phyloP scores from a whole-genome alignment of 2,888 invertebrate species.

The Pelosia muscerda region DNA sequence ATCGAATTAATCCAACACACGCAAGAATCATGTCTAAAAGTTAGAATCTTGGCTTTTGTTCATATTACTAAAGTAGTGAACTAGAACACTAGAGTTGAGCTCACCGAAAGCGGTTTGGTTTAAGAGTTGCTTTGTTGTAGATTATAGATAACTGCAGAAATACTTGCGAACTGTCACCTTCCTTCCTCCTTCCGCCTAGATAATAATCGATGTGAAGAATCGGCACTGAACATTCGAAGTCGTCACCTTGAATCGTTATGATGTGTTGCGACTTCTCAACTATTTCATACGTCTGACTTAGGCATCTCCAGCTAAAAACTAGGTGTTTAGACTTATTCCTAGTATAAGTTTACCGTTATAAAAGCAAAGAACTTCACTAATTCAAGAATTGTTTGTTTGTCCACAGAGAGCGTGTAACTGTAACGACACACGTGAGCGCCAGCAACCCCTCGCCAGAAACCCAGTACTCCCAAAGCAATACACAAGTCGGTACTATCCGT shows the following conservation, averaged over 20 bases:
- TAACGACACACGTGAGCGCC: conserved; percentile 70
- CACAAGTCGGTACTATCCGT: conserved; percentile 75
- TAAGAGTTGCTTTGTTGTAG: background rate
- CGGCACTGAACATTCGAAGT: background rate
- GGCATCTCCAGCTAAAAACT: too few species aligned
- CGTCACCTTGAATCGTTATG: background rate
- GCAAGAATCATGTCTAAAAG: background rate
- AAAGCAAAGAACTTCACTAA: background rate
- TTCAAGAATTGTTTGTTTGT: conserved; percentile 28
- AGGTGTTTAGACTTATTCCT: background rate
- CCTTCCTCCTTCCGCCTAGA: background rate
- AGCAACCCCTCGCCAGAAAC: conserved; percentile 54
- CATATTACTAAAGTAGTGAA: background rate
- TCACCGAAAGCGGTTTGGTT: background rate
- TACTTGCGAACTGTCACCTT: background rate
- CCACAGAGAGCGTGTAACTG: conserved; percentile 80
- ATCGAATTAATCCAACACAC: background rate
- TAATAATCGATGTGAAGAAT: background rate
- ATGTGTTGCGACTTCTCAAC: background rate
- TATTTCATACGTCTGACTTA: background rate
- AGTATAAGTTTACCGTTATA: background rate
- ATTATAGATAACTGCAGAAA: background rate
- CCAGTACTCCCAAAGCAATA: conserved; percentile 49
- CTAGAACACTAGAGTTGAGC: background rate
- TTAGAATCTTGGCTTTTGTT: background rate